Base-by-base conservation (phyloP, 2,113 vertebrate species). In the Physeter macrocephalus region DNA sequence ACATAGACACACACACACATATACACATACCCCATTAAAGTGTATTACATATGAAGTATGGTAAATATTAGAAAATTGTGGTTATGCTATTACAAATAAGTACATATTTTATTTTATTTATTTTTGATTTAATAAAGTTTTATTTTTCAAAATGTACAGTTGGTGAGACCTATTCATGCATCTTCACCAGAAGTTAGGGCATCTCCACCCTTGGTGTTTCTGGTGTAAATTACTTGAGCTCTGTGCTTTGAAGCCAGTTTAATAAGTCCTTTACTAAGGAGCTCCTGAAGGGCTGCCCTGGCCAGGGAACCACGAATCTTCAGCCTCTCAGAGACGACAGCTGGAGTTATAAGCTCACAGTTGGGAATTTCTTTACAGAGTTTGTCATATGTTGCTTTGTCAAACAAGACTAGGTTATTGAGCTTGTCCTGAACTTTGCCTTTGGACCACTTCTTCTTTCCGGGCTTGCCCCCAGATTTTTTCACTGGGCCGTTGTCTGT, bases 1-100 rank as follows among this genome's bases (percentile, higher is more conserved):
- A 4, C 21, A 15, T 41, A 69, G 12, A 52, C 8, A n/a, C 2
- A 59, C 6, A 21, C 1, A n/a, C 3, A 59, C 6, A 23, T 0
- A 12, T 21, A 21, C 5, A 66, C 17, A 41, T 6, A 31, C 31
- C 8, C 21, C 13, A 25, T 11, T 59, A 21, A 10, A 49, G 29
- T 62, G 10, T 14, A 52, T 62, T 62, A 23, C 13, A 18, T 46
- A 67, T 20, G 62, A 61, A 23, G 2, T 5, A 25, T 11, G 6
- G 17, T 41, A 88, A 87, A 41, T 69, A 31, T 62, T 57, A 81
- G 18, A 92, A 43, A 52, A 54, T 7, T 23, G 8, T 81, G 29
- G 15, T 66, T 81, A 23, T 39, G 8, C 0, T 61, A 69, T 64
- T 34, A 77, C 46, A 78, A 89, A 80, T 86, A 66, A 80, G 25